Conservation (phyloP, 2,113 vertebrate species). For the Indri indri region DNA sequence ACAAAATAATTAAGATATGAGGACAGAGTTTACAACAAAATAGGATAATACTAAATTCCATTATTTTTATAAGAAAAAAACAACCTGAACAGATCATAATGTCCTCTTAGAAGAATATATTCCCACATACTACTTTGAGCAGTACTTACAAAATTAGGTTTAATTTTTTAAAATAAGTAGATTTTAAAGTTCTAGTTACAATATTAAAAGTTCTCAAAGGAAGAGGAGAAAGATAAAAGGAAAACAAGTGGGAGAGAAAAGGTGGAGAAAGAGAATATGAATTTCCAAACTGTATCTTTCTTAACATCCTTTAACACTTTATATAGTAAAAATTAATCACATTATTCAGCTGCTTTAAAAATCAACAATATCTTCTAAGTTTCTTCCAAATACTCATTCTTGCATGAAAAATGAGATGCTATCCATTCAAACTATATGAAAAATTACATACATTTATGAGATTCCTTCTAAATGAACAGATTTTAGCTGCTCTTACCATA, state of each 20-base stretch:
- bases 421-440: background rate
- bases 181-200: background rate
- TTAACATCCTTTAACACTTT: background rate
- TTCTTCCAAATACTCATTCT: background rate
- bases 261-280: background rate
- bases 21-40: background rate
- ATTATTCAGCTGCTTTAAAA: constrained; percentile 34
- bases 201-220: background rate
- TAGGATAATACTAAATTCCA: background rate
- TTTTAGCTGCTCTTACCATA: background rate
- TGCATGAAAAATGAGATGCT: background rate
- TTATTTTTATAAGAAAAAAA: constrained; percentile 8
- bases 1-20: background rate
- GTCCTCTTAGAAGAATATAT: background rate
- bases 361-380: background rate
- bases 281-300: background rate
- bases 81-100: background rate
- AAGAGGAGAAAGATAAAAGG: background rate
- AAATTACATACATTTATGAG: background rate
- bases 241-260: background rate
- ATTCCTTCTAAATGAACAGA: background rate
- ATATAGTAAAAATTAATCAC: background rate
- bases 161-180: background rate
- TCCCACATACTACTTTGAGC: background rate
- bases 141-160: background rate